A percentile compares a stretch with the other conserved stretches of the same genome.
Conservation (phyloP, 2,888 invertebrate species). For the Cepaea hortensis region DNA sequence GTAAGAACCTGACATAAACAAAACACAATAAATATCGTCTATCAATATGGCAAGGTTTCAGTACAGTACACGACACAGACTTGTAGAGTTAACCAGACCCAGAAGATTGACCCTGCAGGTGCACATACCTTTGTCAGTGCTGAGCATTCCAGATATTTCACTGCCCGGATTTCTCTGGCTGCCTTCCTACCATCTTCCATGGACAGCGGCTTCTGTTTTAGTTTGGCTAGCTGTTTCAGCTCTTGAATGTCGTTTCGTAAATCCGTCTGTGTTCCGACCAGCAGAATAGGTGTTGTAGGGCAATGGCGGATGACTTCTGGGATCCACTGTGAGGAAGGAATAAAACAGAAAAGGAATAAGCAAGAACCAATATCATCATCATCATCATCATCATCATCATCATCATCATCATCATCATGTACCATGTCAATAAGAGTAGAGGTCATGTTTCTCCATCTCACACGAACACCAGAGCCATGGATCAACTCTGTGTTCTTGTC, state of each 20-base stretch:
- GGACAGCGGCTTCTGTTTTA: constrained; percentile 98
- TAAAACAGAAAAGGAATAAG: not conserved
- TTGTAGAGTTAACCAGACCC: not conserved
- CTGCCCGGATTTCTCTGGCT: constrained; percentile 97
- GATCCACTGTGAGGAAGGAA: constrained; percentile 87
- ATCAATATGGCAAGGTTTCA: too few relatives aligned
- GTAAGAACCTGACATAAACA: too few relatives aligned
- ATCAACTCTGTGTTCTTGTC: too few relatives aligned
- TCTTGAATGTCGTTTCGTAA: constrained; percentile 91
- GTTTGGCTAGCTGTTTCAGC: constrained; percentile 94
- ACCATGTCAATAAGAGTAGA: too few relatives aligned
- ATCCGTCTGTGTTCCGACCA: constrained; percentile 98
- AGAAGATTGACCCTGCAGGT: not conserved
- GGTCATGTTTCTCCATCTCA: too few relatives aligned
- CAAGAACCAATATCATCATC: too few relatives aligned
- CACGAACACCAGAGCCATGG: too few relatives aligned
- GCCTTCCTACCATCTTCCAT: constrained; percentile 97
- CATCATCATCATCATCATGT: too few relatives aligned
- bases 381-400: too few relatives aligned
- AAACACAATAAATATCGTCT: too few relatives aligned
- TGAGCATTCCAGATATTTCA: constrained; percentile 99
- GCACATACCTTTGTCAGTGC: constrained; percentile 90
- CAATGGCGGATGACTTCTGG: constrained; percentile 99
- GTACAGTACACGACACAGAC: not conserved
- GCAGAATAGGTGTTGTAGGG: constrained; percentile 97